phyloP scores from a whole-genome alignment of 2,797 vertebrate species.

The Malurus splendens region DNA sequence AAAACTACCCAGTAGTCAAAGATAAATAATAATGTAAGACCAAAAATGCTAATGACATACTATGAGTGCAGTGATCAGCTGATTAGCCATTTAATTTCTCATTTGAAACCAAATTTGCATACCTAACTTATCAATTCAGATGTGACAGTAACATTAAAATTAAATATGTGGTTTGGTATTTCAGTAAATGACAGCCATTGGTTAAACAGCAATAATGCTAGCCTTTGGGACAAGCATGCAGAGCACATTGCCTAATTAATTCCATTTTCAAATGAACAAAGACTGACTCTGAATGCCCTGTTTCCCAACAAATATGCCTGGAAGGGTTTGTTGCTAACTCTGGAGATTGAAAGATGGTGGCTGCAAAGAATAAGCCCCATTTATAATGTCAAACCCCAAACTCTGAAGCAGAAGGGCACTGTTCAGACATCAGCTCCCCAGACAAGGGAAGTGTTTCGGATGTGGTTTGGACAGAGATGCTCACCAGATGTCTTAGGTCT shows the following conservation, averaged over 20 bases:
- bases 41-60: slow-evolving; percentile 21
- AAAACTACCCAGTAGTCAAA: slow-evolving; percentile 12
- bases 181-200: slow-evolving; percentile 51
- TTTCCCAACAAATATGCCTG: slow-evolving; percentile 3
- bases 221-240: slow-evolving; percentile 28
- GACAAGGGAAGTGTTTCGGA: accelerated
- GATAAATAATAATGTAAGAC: slow-evolving; percentile 14
- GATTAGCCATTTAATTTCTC: slow-evolving; percentile 49
- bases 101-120: slow-evolving; percentile 50
- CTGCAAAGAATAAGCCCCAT: neutral
- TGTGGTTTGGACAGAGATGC: neutral
- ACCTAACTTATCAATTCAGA: slow-evolving; percentile 26
- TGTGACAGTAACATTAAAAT: slow-evolving; percentile 40
- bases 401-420: neutral
- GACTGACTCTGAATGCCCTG: neutral
- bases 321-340: neutral
- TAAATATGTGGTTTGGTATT: slow-evolving; percentile 37
- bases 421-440: neutral
- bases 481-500: neutral
- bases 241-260: slow-evolving; percentile 4
- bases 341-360: neutral
- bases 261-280: slow-evolving; percentile 41
- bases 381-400: neutral
- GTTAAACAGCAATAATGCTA: slow-evolving; percentile 43
- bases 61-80: slow-evolving; percentile 13